Evolutionary conservation across 2,797 vertebrate genomes (phyloP).

Genomic region (Graptemys geographica): DNA sequence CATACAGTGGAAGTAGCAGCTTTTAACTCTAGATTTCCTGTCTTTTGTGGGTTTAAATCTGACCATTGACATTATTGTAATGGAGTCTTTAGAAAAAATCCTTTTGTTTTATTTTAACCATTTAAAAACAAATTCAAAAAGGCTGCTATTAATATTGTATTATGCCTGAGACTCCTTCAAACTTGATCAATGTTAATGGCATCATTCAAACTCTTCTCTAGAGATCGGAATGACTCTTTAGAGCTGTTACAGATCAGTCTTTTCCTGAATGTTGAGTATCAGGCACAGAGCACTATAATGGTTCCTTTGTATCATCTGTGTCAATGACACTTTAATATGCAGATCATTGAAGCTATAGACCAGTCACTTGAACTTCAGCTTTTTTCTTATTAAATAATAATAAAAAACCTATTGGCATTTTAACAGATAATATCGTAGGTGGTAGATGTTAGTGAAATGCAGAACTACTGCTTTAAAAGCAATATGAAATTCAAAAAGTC

Average conservation of each 20-base stretch:
- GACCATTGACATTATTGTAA: constrained; percentile 57
- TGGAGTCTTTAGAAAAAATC: constrained; percentile 64
- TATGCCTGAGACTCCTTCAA: constrained; percentile 57
- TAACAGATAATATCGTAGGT: not conserved
- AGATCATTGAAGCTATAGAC: not conserved
- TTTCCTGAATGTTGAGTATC: constrained; percentile 31
- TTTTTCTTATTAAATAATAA: not conserved
- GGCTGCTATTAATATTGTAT: constrained; percentile 59
- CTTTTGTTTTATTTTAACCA: constrained; percentile 62
- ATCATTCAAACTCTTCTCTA: constrained; percentile 58
- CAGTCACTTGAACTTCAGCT: not conserved
- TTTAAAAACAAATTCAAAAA: constrained; percentile 32
- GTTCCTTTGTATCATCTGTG: not conserved
- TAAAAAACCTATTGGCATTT: not conserved
- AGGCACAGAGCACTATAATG: not conserved
- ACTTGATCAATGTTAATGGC: constrained; percentile 62
- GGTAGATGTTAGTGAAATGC: not conserved
- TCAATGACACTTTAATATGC: constrained; percentile 11
- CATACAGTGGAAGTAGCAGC: not conserved
- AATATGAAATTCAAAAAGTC: not conserved
- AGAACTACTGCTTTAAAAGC: not conserved
- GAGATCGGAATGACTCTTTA: constrained; percentile 45
- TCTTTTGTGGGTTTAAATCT: constrained; percentile 47
- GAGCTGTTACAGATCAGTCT: constrained; percentile 39
- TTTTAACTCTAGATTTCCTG: constrained; percentile 65